Percentiles rank a stretch among this genome's conserved stretches.
Evolutionary conservation across 2,797 vertebrate genomes (phyloP).

Genomic region (Sebastes taczanowskii): DNA sequence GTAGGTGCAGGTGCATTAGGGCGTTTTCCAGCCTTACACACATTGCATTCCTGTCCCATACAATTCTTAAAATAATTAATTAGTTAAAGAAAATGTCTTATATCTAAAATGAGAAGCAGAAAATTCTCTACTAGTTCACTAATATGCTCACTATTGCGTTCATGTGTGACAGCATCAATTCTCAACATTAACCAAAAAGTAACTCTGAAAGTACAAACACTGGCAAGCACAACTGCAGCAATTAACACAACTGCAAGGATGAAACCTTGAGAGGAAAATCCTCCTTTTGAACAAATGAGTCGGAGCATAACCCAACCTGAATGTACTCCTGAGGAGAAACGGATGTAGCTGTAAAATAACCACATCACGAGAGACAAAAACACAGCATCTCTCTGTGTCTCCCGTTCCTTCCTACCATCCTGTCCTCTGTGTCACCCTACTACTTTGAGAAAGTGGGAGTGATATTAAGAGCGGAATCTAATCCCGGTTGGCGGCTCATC

Average conservation of each 20-base stretch:
- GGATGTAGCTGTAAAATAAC: slow-evolving; percentile 57
- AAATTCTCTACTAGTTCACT: background rate
- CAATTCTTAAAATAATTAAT: background rate
- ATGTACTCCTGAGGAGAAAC: slow-evolving; percentile 20
- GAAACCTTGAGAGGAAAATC: slow-evolving; percentile 52
- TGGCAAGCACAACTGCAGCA: slow-evolving; percentile 23
- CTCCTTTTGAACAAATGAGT: slow-evolving; percentile 48
- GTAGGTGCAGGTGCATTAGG: background rate
- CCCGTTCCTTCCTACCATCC: slow-evolving; percentile 47
- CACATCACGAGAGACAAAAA: slow-evolving; percentile 49
- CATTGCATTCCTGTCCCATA: background rate
- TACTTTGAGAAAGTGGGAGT: slow-evolving; percentile 75
- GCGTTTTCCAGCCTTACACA: background rate
- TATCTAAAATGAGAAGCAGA: background rate
- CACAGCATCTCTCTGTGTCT: slow-evolving; percentile 64
- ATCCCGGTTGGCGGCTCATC: slow-evolving; percentile 75
- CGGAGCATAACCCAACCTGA: slow-evolving; percentile 47
- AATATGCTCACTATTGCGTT: background rate
- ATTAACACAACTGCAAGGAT: slow-evolving; percentile 37
- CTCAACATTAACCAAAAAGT: slow-evolving; percentile 3
- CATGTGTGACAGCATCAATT: background rate
- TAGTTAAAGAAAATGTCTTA: background rate
- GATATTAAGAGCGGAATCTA: slow-evolving; percentile 77
- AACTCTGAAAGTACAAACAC: background rate
- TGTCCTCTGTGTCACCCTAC: slow-evolving; percentile 77